A percentile compares a stretch with the other conserved stretches of the same genome.
Conservation (phyloP, 2,113 vertebrate genomes). For the Tragelaphus strepsiceros region DNA sequence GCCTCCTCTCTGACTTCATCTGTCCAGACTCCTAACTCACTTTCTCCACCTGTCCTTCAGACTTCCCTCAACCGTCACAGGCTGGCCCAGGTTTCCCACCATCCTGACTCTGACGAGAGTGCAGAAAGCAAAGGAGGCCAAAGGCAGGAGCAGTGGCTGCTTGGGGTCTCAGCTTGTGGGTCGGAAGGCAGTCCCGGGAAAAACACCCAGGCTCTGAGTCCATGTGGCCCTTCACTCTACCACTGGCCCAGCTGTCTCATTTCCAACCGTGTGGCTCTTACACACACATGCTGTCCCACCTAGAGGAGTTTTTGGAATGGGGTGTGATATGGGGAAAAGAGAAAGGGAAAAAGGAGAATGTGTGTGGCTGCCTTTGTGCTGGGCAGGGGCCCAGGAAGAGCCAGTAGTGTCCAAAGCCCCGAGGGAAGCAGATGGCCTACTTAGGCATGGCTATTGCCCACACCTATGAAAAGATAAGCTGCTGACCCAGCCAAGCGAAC, state of each 20-base stretch:
- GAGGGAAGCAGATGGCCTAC: background rate
- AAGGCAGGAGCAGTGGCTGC: background rate
- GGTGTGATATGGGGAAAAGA: background rate
- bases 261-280: background rate
- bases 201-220: background rate
- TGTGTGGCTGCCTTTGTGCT: background rate
- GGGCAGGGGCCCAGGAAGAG: background rate
- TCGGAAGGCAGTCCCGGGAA: background rate
- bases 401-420: background rate
- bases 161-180: background rate
- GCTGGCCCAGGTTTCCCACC: background rate
- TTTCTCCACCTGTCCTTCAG: background rate
- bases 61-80: background rate
- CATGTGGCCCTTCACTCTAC: background rate
- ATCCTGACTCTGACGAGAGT: background rate
- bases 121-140: background rate
- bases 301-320: rapidly evolving
- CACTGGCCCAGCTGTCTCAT: background rate
- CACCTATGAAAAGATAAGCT: background rate
- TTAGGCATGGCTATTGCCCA: background rate
- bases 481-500: rapidly evolving
- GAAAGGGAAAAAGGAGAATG: background rate
- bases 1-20: background rate
- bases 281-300: rapidly evolving
- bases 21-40: background rate